phyloP scores from a whole-genome alignment of 2,888 invertebrate species.

The Tolmerus cingulatus region DNA sequence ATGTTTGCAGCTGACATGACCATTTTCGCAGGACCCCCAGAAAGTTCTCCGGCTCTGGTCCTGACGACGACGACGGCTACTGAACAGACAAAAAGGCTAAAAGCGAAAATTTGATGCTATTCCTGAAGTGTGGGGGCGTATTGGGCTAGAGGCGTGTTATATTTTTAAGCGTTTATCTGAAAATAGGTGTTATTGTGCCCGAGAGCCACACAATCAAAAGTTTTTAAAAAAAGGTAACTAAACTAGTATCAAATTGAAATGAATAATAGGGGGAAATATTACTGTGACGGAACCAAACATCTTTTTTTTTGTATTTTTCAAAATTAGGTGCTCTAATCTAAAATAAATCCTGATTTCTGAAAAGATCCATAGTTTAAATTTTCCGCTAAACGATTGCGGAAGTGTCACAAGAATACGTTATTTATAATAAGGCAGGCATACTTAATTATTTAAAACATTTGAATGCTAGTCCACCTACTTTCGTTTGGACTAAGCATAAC shows the following conservation, averaged over 20 bases:
- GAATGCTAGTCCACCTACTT: too few relatives aligned
- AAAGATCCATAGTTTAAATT: too few relatives aligned
- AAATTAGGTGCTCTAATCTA: too few relatives aligned
- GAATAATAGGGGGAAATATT: not conserved
- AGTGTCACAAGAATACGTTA: too few relatives aligned
- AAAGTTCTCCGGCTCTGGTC: not conserved
- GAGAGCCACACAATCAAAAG: not conserved
- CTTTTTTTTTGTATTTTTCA: too few relatives aligned
- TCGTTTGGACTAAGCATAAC: too few relatives aligned
- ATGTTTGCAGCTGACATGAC: slow-evolving; percentile 49
- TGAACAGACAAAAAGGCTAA: slow-evolving; percentile 17
- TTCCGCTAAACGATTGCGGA: too few relatives aligned
- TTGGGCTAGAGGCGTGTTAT: not conserved
- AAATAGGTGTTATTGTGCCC: not conserved
- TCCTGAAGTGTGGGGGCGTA: not conserved
- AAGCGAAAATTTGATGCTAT: not conserved
- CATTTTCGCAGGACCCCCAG: slow-evolving; percentile 23
- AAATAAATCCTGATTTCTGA: too few relatives aligned
- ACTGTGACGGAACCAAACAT: too few relatives aligned
- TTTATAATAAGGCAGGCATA: too few relatives aligned
- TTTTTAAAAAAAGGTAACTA: not conserved
- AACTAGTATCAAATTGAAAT: not conserved
- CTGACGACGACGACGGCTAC: not conserved
- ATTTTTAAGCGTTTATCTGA: not conserved
- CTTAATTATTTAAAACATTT: too few relatives aligned